Percentiles rank a stretch among this genome's conserved stretches.
These are phyloP conservation scores for Corydoras maculifer DNA, from an alignment of 2,113 vertebrate genomes.

Conservation along the genomic window DNA sequence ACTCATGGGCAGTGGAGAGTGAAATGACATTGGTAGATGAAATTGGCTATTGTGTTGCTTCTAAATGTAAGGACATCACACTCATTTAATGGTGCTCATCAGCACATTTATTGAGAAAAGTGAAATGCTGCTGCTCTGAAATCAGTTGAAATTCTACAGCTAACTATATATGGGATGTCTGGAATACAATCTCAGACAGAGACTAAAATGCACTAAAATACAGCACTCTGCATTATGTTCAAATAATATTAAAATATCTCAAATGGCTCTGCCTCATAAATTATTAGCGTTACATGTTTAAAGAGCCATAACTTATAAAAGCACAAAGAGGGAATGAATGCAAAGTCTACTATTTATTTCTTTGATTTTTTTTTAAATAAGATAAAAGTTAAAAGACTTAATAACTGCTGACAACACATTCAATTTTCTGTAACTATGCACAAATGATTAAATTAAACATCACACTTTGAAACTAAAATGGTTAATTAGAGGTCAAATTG, in stretches of 20 bases:
- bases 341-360: background rate
- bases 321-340: conserved; percentile 17
- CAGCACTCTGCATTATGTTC: background rate
- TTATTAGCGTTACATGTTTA: background rate
- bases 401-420: conserved; percentile 56
- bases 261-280: background rate
- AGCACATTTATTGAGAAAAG: conserved; percentile 51
- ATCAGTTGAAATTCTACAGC: conserved; percentile 36
- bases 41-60: conserved; percentile 59
- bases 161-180: conserved; percentile 35
- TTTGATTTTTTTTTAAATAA: conserved; percentile 28
- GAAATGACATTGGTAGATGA: conserved; percentile 74
- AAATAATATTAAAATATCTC: background rate
- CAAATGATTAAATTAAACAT: conserved; percentile 44
- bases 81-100: conserved; percentile 65
- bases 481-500: conserved; percentile 55
- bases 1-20: conserved; percentile 71
- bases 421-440: conserved; percentile 45
- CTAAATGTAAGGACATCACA: conserved; percentile 62
- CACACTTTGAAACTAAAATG: conserved; percentile 46
- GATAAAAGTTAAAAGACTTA: conserved; percentile 53
- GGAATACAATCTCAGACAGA: conserved; percentile 36
- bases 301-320: conserved; percentile 41
- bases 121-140: conserved; percentile 26
- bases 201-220: conserved; percentile 20